These are phyloP conservation scores for Phenganax subtilis DNA, from an alignment of 92 coral and sea anemone species.

Conservation along the genomic window DNA sequence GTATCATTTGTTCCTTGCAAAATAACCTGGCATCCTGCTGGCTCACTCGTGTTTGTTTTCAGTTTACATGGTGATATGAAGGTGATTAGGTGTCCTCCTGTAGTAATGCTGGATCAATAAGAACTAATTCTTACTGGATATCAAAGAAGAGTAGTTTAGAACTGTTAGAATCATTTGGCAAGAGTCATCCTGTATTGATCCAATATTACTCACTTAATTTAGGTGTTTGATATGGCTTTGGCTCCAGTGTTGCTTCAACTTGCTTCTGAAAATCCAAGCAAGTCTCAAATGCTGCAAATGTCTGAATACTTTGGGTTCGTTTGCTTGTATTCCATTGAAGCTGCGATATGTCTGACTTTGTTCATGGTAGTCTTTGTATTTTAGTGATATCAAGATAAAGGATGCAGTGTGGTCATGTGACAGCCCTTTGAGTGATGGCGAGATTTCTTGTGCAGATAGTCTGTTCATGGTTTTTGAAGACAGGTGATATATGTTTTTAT, in stretches of 20 bases:
- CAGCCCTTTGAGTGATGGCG: slow-evolving; percentile 74
- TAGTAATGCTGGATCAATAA: background rate
- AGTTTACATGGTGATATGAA: slow-evolving; percentile 78
- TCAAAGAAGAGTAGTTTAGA: no score
- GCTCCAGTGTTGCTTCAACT: slow-evolving; percentile 80
- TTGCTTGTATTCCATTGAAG: background rate
- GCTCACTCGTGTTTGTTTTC: slow-evolving; percentile 71
- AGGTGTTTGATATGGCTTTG: slow-evolving; percentile 96
- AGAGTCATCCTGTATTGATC: background rate
- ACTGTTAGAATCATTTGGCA: no score
- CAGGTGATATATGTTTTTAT: slow-evolving; percentile 45
- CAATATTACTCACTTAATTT: background rate
- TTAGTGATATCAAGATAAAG: slow-evolving; percentile 53
- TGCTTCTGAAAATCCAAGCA: slow-evolving; percentile 57
- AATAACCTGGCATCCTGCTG: slow-evolving; percentile 94
- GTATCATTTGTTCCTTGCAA: slow-evolving; percentile 65
- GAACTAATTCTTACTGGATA: background rate
- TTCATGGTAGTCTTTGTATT: background rate
- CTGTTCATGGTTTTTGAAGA: slow-evolving; percentile 66
- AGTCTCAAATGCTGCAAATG: slow-evolving; percentile 56
- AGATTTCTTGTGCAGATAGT: slow-evolving; percentile 88
- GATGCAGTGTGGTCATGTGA: slow-evolving; percentile 86
- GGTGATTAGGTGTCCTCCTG: slow-evolving; percentile 45
- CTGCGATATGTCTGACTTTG: background rate
- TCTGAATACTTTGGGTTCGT: slow-evolving; percentile 73